phyloP scores from a whole-genome alignment of 1,140 invertebrate species.

The Cydia splendana region DNA sequence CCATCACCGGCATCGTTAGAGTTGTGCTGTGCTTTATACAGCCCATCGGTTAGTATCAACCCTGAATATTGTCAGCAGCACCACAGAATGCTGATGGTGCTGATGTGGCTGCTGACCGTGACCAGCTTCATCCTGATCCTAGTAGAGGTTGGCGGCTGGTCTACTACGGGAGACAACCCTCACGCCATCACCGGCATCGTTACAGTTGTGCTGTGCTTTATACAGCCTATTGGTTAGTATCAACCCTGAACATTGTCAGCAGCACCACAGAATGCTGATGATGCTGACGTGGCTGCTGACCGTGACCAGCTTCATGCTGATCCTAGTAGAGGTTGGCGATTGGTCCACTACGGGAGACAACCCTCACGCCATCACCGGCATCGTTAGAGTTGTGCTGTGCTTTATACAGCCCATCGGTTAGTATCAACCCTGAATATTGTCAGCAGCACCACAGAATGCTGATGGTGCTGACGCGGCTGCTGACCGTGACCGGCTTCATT shows the following conservation, averaged over 20 bases:
- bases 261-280: too few species aligned
- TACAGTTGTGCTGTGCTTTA: conserved; percentile 89
- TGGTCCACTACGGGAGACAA: too few species aligned
- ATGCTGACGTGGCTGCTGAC: too few species aligned
- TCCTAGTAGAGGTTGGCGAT: too few species aligned
- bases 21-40: too few species aligned
- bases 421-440: neutral
- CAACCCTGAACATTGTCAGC: neutral
- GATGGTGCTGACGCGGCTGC: too few species aligned
- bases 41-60: conserved; percentile 54
- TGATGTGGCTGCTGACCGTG: conserved; percentile 89
- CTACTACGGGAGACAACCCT: conserved; percentile 83
- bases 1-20: too few species aligned
- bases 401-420: conserved; percentile 52
- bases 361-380: too few species aligned
- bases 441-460: too few species aligned
- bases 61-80: conserved; percentile 81
- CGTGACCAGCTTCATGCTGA: too few species aligned
- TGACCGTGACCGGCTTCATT: too few species aligned
- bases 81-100: conserved; percentile 92
- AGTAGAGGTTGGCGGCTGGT: conserved; percentile 90
- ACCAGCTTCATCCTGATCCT: conserved; percentile 91
- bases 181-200: conserved; percentile 91
- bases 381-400: too few species aligned
- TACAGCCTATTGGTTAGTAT: conserved; percentile 86